Evolutionary conservation across 1,140 invertebrate genomes (phyloP).

Genomic region (Belonocnema kinseyi): DNA sequence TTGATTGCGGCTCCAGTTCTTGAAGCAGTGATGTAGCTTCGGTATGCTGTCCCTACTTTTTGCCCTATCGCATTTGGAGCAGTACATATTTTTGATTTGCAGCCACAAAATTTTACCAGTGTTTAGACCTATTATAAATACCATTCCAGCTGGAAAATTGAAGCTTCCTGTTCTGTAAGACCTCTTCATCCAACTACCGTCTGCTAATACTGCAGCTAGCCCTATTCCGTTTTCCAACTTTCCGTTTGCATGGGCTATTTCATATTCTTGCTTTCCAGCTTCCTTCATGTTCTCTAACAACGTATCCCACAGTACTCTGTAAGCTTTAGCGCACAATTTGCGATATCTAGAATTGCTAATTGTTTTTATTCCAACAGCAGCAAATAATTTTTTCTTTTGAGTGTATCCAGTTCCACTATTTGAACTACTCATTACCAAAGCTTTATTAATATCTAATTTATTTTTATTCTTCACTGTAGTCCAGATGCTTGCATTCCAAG

Average conservation of each 20-base stretch:
- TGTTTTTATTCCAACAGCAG: neutral
- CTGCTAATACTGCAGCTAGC: neutral
- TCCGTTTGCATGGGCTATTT: neutral
- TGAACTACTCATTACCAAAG: neutral
- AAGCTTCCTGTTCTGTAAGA: neutral
- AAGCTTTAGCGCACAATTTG: neutral
- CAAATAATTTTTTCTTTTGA: neutral
- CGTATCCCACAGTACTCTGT: neutral
- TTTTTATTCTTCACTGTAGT: neutral
- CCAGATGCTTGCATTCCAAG: neutral
- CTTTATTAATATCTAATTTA: neutral
- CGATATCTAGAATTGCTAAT: neutral
- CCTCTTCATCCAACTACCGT: conserved; percentile 17
- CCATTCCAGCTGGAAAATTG: conserved; percentile 21
- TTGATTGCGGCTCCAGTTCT: conserved; percentile 54
- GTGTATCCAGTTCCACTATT: neutral
- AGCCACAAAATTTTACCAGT: conserved; percentile 3
- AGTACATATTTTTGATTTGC: conserved; percentile 2
- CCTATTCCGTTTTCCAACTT: neutral
- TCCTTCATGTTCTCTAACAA: neutral
- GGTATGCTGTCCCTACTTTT: neutral
- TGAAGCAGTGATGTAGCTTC: conserved; percentile 42
- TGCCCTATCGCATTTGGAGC: conserved; percentile 7
- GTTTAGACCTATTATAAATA: neutral
- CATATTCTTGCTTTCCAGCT: neutral